Evolutionary conservation across 2,888 invertebrate genomes (phyloP).

Genomic region (Ophioninae sp.): DNA sequence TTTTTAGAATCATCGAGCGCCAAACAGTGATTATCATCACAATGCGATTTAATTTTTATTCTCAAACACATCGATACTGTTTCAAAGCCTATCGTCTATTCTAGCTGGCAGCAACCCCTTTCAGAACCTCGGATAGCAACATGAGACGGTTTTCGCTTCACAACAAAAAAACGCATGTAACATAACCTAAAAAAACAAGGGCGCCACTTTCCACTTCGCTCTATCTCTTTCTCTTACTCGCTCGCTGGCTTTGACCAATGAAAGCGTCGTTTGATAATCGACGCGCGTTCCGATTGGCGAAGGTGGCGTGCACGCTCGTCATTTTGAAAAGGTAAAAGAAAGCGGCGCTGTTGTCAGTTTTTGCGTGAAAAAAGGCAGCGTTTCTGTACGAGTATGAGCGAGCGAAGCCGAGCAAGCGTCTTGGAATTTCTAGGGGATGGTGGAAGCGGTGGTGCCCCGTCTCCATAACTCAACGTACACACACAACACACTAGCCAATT

Average conservation of each 20-base stretch:
- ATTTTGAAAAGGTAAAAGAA: constrained; percentile 45
- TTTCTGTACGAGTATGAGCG: constrained; percentile 41
- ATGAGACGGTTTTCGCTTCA: constrained; percentile 24
- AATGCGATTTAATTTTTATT: not conserved
- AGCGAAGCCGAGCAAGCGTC: constrained; percentile 41
- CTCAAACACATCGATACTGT: not conserved
- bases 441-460: constrained; percentile 17
- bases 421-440: constrained; percentile 47
- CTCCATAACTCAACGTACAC: constrained; percentile 20
- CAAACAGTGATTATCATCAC: not conserved
- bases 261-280: constrained; percentile 24
- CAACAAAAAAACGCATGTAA: constrained; percentile 22
- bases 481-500: constrained; percentile 27
- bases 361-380: constrained; percentile 18
- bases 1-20: not conserved
- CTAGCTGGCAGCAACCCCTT: not conserved
- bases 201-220: constrained; percentile 19
- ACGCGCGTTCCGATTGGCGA: constrained; percentile 20
- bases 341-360: constrained; percentile 51
- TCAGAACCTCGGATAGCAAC: constrained; percentile 45
- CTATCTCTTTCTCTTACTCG: not conserved
- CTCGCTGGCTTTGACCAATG: constrained; percentile 23
- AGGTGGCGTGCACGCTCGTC: not conserved
- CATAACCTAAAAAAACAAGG: constrained; percentile 24
- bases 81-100: not conserved